Evolutionary conservation across 2,113 vertebrate species (phyloP), one percentile per base, ranked within the genome.

Genomic region (Ophiodon elongatus): DNA sequence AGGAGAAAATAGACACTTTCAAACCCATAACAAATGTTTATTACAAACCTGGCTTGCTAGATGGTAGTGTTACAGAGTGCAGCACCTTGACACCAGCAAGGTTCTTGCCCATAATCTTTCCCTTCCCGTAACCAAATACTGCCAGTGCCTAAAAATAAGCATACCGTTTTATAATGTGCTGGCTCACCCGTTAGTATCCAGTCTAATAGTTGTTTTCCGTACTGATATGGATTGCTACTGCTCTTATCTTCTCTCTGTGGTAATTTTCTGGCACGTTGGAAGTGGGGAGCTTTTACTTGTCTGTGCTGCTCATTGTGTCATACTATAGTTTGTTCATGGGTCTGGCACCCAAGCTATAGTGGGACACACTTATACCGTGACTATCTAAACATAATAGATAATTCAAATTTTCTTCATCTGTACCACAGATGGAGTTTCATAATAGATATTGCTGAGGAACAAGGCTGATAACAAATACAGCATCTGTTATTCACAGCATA

Each of bases 401-500:
- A 35, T 37, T 29, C 4, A 27, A 62, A 29, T 65, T n/a, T 64
- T 60, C 17, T 31, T 77, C 33, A 41, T 66, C 17, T 78, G 45
- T 31, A 23, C 60, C 45, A 50, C 79, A 76, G 77, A 87, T 75
- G 83, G 66, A 1, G 13, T 70, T 80, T 81, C 8, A 73, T 83
- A 11, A n/a, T 77, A 66, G 21, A 79, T 45, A 29, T 43, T 39
- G 11, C 67, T 63, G 41, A 73, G 64, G 59, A 83, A 66, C 64
- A 69, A 25, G 65, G 69, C 35, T 84, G 59, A 70, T 73, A 35
- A 73, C 52, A 50, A 23, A 37, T 37, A 56, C 52, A 75, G 50
- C 82, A 84, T 84, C 73, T 85, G 82, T 54, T 88, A 76, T 76
- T 88, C 64, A 87, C 75, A 62, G n/a, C 45, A 73, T 50, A 50